A percentile compares a stretch with the other conserved stretches of the same genome.
These are phyloP conservation scores for Solea senegalensis DNA, from an alignment of 2,113 vertebrate genomes.

Conservation along the genomic window DNA sequence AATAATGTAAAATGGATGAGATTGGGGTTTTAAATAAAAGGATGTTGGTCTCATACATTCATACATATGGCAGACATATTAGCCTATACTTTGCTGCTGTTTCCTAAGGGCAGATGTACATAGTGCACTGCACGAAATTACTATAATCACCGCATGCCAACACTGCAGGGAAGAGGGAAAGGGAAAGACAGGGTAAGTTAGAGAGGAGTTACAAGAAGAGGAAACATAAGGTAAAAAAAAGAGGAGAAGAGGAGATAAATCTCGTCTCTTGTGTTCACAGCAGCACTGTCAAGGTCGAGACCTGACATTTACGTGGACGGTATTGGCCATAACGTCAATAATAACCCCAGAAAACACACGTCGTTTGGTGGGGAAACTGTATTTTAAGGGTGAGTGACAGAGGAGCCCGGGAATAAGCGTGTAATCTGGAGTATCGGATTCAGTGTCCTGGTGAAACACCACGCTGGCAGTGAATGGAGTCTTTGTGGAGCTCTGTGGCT, in stretches of 20 bases:
- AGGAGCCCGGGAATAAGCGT: conserved; percentile 51
- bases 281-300: conserved; percentile 40
- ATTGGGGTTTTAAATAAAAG: neutral
- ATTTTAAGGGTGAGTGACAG: conserved; percentile 55
- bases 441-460: conserved; percentile 23
- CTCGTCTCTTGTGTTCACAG: conserved; percentile 32
- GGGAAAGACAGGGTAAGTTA: neutral
- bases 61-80: neutral
- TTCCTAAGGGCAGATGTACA: conserved; percentile 5
- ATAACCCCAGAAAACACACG: conserved; percentile 33
- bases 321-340: conserved; percentile 50
- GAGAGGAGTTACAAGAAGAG: conserved; percentile 38
- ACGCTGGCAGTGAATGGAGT: conserved; percentile 61
- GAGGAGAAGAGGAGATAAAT: conserved; percentile 59
- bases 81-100: neutral
- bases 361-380: conserved; percentile 2
- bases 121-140: conserved; percentile 10
- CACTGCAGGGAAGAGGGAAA: conserved; percentile 2
- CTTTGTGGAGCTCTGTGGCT: conserved; percentile 66
- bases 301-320: conserved; percentile 53
- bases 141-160: conserved; percentile 43
- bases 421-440: conserved; percentile 74
- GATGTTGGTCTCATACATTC: neutral
- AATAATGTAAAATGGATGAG: neutral
- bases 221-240: conserved; percentile 45